A percentile compares a stretch with the other conserved stretches of the same genome.
Conservation (phyloP, 2,113 vertebrate genomes). For the Actenoides hombroni region DNA sequence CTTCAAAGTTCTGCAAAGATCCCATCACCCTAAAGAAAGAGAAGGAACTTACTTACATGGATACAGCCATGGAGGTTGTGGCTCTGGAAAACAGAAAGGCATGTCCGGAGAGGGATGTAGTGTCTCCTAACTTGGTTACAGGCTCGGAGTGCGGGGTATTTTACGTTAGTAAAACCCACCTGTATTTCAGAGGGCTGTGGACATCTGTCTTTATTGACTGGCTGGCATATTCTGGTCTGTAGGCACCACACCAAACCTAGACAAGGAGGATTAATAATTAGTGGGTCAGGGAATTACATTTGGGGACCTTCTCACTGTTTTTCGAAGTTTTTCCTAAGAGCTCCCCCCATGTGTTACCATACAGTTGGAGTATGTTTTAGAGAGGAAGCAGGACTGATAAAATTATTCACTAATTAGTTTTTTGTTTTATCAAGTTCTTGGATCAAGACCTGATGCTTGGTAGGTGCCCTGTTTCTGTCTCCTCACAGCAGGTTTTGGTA, state of each 20-base stretch:
- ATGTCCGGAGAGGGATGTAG: background rate
- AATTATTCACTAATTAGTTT: background rate
- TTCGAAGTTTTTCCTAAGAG: background rate
- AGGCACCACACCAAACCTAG: slow-evolving; percentile 93
- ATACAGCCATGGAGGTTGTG: accelerated
- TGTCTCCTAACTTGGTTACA: background rate
- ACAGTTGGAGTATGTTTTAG: accelerated
- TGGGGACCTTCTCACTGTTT: background rate
- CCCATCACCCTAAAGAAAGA: slow-evolving; percentile 85
- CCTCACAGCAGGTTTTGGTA: background rate
- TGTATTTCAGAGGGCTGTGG: slow-evolving; percentile 96
- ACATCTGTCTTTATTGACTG: slow-evolving; percentile 95
- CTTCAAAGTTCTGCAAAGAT: slow-evolving; percentile 93
- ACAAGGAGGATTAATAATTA: background rate
- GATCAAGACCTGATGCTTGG: background rate
- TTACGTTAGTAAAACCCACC: slow-evolving; percentile 75
- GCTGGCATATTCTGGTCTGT: slow-evolving; percentile 91
- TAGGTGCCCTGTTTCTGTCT: background rate
- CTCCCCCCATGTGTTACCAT: background rate
- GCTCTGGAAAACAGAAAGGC: background rate
- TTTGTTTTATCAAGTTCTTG: background rate
- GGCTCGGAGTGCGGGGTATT: background rate
- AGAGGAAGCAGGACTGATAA: background rate
- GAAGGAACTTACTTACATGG: background rate
- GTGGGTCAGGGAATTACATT: background rate